phyloP scores from a whole-genome alignment of 2,113 vertebrate genomes.

The Peromyscus leucopus region DNA sequence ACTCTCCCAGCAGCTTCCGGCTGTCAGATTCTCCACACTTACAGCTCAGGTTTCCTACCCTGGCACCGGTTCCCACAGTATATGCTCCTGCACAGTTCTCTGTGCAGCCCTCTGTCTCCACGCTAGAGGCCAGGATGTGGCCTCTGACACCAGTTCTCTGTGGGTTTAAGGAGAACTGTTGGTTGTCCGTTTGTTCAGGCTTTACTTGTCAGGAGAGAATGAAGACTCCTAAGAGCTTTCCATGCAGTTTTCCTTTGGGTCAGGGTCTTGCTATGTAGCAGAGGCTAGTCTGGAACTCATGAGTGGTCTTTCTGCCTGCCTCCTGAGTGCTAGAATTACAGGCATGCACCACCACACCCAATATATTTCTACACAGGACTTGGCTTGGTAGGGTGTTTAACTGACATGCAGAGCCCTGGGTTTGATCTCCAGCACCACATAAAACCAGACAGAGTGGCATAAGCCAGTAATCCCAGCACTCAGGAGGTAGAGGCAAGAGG shows the following conservation, averaged over 20 bases:
- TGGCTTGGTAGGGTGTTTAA: not conserved
- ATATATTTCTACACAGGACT: not conserved
- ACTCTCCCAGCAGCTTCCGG: not conserved
- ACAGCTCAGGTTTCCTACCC: too few relatives aligned
- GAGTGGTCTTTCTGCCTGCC: not conserved
- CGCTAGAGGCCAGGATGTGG: not conserved
- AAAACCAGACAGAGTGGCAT: not conserved
- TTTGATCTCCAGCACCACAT: not conserved
- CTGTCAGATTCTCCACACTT: not conserved
- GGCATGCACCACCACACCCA: not conserved
- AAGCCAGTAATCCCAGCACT: not conserved
- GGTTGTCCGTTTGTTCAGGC: not conserved
- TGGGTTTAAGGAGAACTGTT: not conserved
- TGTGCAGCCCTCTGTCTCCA: not conserved
- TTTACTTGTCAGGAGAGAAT: not conserved
- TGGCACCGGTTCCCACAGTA: not conserved
- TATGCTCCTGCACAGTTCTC: not conserved
- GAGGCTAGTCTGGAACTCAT: not conserved
- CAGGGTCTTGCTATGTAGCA: not conserved
- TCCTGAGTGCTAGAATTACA: not conserved
- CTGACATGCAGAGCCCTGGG: not conserved
- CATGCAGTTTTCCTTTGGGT: not conserved
- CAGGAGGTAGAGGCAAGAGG: not conserved
- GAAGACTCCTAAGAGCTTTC: not conserved
- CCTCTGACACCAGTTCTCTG: not conserved